Evolutionary conservation across 1,140 invertebrate genomes (phyloP), one percentile per base, ranked within the genome.

Genomic region (Frieseomelitta varia): DNA sequence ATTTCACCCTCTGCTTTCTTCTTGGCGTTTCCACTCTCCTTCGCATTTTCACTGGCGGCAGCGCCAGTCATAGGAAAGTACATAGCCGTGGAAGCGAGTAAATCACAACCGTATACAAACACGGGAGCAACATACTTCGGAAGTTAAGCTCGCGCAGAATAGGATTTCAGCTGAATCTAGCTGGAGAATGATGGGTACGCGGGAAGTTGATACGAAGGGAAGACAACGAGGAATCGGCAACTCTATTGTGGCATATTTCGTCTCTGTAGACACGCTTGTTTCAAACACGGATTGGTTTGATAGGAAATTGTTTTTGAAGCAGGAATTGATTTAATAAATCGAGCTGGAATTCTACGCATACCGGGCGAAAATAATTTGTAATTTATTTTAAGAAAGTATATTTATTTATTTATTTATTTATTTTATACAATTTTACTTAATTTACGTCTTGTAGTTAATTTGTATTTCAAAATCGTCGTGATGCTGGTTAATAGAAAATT

Each of bases 61-160:
- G 65, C 77, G 39, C 19, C 53, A 68, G 61, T 30, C 72, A 74
- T 55, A 63, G 53, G 68, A 79, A 58, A 39, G 75, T 84, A 39
- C 72, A 74, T 67, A 73, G n/a, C 72, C 90, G 77, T 84, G 88
- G 88, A 84, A 76, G 90, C 84, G 79, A 92, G 91, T 92, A 93
- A 93, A 93, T 93, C 92, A 93, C 90, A 80, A 84, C 73, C 91
- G 90, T 91, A 92, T 88, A 91, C 88, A 90, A 92, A 92, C 90
- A 92, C 88, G 89, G 85, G 39, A 81, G 88, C 89, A n/a, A 91
- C 90, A 92, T 92, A 93, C 91, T 93, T 92, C 86, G 68, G 63
- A 88, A 92, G 91, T 92, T 92, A 91, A 93, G 91, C 88, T 87
- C 72, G 74, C 87, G 81, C 74, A 78, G 84, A 82, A 83, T 83